Evolutionary conservation across 2,113 vertebrate genomes (phyloP).

Genomic region (Oryzias woworae): DNA sequence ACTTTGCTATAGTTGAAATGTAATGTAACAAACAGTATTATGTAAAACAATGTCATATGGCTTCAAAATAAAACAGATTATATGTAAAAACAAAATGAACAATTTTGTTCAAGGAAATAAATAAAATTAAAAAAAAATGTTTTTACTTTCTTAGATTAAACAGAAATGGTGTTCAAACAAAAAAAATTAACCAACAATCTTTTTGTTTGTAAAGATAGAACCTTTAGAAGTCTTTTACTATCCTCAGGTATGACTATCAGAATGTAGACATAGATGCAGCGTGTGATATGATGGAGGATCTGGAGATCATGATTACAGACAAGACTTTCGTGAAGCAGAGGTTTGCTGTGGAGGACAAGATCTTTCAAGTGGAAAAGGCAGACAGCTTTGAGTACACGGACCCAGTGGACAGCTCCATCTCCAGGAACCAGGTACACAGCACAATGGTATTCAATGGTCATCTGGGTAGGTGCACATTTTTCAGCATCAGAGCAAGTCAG

Average conservation of each 20-base stretch:
- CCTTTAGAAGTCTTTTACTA: neutral
- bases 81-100: no score
- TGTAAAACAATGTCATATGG: no score
- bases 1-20: no score
- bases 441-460: neutral
- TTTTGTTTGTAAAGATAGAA: no score
- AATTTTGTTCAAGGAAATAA: no score
- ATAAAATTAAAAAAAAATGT: no score
- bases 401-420: constrained; percentile 91
- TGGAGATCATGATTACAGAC: constrained; percentile 87
- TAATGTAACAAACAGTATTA: no score
- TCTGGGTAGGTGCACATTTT: neutral
- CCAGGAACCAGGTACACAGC: constrained; percentile 87
- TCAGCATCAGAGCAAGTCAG: constrained; percentile 1
- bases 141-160: no score
- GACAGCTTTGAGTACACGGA: constrained; percentile 97
- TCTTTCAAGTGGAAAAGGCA: constrained; percentile 89
- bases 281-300: constrained; percentile 92
- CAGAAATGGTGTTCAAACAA: no score
- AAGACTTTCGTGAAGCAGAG: constrained; percentile 88
- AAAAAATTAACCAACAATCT: no score
- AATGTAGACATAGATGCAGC: constrained; percentile 90
- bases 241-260: constrained; percentile 91
- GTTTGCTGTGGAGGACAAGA: constrained; percentile 85
- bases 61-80: no score